Evolutionary conservation across 1,140 invertebrate species (phyloP).

Genomic region (Zaprionus africanus): DNA sequence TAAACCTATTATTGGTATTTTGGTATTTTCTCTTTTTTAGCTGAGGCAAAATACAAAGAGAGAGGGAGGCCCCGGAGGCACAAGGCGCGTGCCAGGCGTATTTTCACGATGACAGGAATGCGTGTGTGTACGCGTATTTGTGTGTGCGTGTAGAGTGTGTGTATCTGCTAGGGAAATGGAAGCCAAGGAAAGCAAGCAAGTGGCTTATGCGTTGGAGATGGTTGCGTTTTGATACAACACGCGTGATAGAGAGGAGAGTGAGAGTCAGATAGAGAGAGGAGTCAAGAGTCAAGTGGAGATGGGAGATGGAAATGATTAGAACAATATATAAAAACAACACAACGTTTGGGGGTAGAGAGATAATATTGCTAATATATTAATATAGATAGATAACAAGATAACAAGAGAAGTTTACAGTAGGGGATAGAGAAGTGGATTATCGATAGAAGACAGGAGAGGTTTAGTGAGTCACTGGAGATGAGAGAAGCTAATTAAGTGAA

Average conservation of each 20-base stretch:
- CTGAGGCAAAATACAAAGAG: background rate
- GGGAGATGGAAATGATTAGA: background rate
- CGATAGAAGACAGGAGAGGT: too few species aligned
- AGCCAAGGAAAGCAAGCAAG: background rate
- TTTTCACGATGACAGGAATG: conserved; percentile 30
- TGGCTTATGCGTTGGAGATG: conserved; percentile 3
- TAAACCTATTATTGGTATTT: conserved; percentile 66
- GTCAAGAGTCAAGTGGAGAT: background rate
- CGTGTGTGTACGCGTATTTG: background rate
- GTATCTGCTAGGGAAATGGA: conserved; percentile 12
- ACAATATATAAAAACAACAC: background rate
- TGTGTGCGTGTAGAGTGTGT: conserved; percentile 2
- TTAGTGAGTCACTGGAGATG: too few species aligned
- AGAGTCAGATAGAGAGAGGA: background rate
- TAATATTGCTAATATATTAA: too few species aligned
- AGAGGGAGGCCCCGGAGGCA: conserved; percentile 39
- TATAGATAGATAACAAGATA: background rate
- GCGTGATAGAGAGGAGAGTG: background rate
- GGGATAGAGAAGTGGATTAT: too few species aligned
- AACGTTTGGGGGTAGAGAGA: background rate
- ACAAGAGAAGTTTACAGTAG: background rate
- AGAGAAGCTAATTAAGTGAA: too few species aligned
- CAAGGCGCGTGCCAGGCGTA: conserved; percentile 56
- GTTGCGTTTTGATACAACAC: background rate
- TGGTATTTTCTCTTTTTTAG: background rate